phyloP scores from a whole-genome alignment of 2,113 vertebrate genomes.

The Calypte anna region DNA sequence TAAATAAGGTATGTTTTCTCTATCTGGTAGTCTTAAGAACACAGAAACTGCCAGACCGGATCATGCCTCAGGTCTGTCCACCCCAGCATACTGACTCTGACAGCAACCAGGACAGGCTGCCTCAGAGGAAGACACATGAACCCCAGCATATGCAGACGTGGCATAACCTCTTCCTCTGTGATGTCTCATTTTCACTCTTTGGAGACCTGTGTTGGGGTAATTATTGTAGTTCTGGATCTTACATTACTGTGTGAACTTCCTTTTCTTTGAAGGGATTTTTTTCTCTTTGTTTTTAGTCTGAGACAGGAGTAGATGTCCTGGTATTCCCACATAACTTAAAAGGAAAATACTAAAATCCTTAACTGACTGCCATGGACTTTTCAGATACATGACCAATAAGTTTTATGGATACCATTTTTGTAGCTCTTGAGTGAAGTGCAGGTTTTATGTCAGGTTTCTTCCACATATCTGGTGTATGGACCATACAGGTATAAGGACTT shows the following conservation, averaged over 20 bases:
- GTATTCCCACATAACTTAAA: not conserved
- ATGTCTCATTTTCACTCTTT: conserved; percentile 23
- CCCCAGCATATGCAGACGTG: not conserved
- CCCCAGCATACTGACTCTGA: conserved; percentile 5
- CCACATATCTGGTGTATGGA: not conserved
- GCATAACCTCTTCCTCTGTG: conserved; percentile 44
- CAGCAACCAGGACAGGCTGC: not conserved
- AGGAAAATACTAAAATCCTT: not conserved
- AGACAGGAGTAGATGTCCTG: not conserved
- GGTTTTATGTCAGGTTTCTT: not conserved
- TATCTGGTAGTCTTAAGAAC: not conserved
- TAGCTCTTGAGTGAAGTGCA: not conserved
- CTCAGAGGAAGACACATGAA: conserved; percentile 5
- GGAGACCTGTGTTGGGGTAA: not conserved
- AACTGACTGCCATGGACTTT: not conserved
- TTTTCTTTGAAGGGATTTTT: not conserved
- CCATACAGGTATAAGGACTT: fast-evolving
- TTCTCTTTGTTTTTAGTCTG: not conserved
- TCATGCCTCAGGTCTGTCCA: not conserved
- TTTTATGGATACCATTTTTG: not conserved
- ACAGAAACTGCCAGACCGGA: not conserved
- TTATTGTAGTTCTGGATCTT: conserved; percentile 20
- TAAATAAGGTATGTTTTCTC: conserved; percentile 32
- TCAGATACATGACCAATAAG: not conserved
- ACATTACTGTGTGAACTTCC: conserved; percentile 36